Evolutionary conservation across 1,140 invertebrate genomes (phyloP), one percentile per base, ranked within the genome.

Genomic region (Oedothorax gibbosus): DNA sequence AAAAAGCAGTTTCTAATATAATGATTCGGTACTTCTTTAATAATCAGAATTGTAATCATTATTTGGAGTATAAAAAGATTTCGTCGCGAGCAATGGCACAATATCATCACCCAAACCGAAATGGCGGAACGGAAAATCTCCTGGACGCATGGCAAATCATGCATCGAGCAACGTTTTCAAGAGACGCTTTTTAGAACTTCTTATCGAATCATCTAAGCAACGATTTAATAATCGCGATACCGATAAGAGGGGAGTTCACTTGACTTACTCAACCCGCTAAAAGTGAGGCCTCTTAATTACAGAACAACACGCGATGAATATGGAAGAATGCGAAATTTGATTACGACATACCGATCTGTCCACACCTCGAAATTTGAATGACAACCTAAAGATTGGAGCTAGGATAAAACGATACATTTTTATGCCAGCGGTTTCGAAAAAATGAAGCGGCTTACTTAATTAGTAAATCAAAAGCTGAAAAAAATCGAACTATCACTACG

Each of bases 161-260:
- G 72, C 72, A 57, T 56, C 20, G 1, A 57, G 54, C 49, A 71
- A 71, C 54, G 18, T 53, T 71, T 71, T 18, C n/a, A 71, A 71
- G 50, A 53, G 69, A n/a, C 35, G 11, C 54, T 10, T 57, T 49
- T 75, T 35, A 21, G 72, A 21, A 14, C 57, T 9, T 60, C 54
- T 75, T 75, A 75, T 75, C 72, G 21, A 49, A 14, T 11, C 18
- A 75, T 75, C 72, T 60, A 2, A 14, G 53, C 49, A 35, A 9
- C 54, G 18, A 57, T 75, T 57, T 20, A 57, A 62, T 62, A 50
- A 75, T 14, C 57, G 20, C 15, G 72, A 57, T 75, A 35, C 15
- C 51, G 72, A 75, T 75, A 57, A 75, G 72, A 5, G 35, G 35
- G 35, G 72, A 75, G 72, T 75, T 75, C 72, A 75, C 53, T 75